Evolutionary conservation across 2,888 invertebrate species (phyloP).

Genomic region (Drosophila anomalipes): DNA sequence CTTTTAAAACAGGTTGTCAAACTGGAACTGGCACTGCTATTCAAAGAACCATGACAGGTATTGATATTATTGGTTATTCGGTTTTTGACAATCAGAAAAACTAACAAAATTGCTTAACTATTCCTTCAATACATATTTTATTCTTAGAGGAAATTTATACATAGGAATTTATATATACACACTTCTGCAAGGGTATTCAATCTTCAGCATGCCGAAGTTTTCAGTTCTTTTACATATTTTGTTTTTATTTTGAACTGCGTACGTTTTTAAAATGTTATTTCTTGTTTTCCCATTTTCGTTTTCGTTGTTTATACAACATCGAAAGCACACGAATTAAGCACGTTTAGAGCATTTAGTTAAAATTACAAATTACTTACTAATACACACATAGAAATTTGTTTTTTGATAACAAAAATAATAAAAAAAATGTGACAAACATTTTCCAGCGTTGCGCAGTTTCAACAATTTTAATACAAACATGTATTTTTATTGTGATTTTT

Average conservation of each 20-base stretch:
- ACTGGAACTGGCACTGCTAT: not conserved
- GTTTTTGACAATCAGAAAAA: not conserved
- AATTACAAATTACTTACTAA: conserved; percentile 74
- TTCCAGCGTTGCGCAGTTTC: conserved; percentile 11
- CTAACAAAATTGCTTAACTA: not conserved
- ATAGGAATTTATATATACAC: not conserved
- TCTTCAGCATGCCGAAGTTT: conserved; percentile 29
- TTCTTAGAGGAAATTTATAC: not conserved
- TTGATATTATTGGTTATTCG: not conserved
- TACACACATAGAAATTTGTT: conserved; percentile 52
- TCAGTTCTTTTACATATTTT: conserved; percentile 20
- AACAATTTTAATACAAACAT: conserved; percentile 11
- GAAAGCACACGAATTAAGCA: conserved; percentile 66
- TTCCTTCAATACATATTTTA: not conserved
- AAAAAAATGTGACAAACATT: conserved; percentile 5
- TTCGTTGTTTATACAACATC: conserved; percentile 58
- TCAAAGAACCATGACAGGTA: not conserved
- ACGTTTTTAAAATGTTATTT: conserved; percentile 36
- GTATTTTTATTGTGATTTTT: conserved; percentile 1
- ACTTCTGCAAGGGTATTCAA: conserved; percentile 44
- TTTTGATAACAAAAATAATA: conserved; percentile 30
- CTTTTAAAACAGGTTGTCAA: not conserved
- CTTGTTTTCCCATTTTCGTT: conserved; percentile 33
- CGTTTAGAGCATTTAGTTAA: conserved; percentile 69
- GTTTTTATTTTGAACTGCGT: conserved; percentile 34